A percentile compares a stretch with the other conserved stretches of the same genome.
Conservation (phyloP, 64 coral and sea anemone species). For the Montipora foliosa region DNA sequence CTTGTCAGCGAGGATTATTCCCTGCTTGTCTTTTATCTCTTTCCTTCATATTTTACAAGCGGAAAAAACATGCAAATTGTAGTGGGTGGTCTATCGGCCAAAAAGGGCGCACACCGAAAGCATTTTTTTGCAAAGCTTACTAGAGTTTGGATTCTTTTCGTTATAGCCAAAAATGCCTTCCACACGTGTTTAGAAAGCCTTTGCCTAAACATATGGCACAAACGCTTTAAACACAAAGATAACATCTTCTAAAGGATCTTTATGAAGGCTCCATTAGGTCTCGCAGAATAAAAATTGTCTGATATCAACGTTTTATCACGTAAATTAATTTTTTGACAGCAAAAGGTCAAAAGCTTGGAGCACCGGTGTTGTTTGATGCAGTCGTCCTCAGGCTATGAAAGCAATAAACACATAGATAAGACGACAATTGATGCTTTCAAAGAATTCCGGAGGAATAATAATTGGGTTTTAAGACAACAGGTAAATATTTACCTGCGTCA, state of each 20-base stretch:
- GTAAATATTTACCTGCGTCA: neutral
- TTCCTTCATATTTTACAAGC: neutral
- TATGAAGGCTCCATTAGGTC: constrained; percentile 54
- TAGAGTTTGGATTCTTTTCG: neutral
- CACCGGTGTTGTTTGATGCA: constrained; percentile 54
- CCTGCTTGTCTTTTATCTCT: constrained; percentile 38
- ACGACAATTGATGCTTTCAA: constrained; percentile 37
- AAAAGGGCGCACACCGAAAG: neutral
- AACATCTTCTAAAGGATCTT: constrained; percentile 40
- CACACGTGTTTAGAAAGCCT: neutral
- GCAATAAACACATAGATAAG: constrained; percentile 29
- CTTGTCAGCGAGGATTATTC: constrained; percentile 51
- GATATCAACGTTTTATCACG: constrained; percentile 34
- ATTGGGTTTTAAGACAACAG: neutral
- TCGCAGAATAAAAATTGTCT: constrained; percentile 7
- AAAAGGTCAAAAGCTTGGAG: constrained; percentile 46
- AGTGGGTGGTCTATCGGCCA: neutral
- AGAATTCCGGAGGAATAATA: neutral
- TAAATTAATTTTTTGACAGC: constrained; percentile 64
- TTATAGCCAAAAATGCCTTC: neutral
- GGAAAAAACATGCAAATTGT: constrained; percentile 23
- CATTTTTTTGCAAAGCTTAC: neutral
- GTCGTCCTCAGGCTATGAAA: neutral
- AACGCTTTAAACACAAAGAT: constrained; percentile 22
- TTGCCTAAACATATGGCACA: constrained; percentile 49